Percentiles rank a stretch among this genome's conserved stretches.
These are phyloP conservation scores for Chaenocephalus aceratus DNA, from an alignment of 2,113 vertebrate genomes.

Conservation along the genomic window DNA sequence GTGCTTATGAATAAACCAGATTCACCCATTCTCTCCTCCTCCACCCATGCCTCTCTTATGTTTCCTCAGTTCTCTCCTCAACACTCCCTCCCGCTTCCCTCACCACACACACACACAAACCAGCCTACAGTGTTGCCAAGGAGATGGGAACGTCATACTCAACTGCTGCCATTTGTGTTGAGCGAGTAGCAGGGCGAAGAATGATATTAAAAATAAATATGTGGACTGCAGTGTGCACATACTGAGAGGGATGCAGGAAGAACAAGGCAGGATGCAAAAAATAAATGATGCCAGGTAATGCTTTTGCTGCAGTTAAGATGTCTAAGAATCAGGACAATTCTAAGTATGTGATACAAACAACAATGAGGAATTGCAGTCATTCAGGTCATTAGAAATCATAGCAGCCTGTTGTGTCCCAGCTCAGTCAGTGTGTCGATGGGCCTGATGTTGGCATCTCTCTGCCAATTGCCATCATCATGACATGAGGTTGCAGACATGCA, in stretches of 20 bases:
- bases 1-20: conserved; percentile 72
- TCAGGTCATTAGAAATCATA: conserved; percentile 14
- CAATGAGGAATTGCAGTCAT: neutral
- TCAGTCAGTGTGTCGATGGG: conserved; percentile 43
- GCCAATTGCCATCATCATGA: conserved; percentile 40
- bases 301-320: neutral
- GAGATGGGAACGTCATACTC: conserved; percentile 82
- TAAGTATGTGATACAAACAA: neutral
- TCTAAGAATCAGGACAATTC: neutral
- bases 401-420: conserved; percentile 38
- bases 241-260: conserved; percentile 12
- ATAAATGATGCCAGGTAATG: neutral
- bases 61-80: conserved; percentile 41
- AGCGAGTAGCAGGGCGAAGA: conserved; percentile 48
- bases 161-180: conserved; percentile 79
- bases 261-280: conserved; percentile 1
- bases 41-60: conserved; percentile 38
- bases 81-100: conserved; percentile 31
- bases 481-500: conserved; percentile 31
- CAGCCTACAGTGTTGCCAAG: conserved; percentile 73
- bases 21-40: conserved; percentile 48
- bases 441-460: conserved; percentile 31
- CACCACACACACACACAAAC: conserved; percentile 30
- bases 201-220: conserved; percentile 79
- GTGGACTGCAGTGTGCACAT: conserved; percentile 45